Percentiles rank a stretch among this genome's conserved stretches.
These are phyloP conservation scores for Scelioninae gen. 1 DNA, from an alignment of 2,888 invertebrate genomes.

Conservation along the genomic window DNA sequence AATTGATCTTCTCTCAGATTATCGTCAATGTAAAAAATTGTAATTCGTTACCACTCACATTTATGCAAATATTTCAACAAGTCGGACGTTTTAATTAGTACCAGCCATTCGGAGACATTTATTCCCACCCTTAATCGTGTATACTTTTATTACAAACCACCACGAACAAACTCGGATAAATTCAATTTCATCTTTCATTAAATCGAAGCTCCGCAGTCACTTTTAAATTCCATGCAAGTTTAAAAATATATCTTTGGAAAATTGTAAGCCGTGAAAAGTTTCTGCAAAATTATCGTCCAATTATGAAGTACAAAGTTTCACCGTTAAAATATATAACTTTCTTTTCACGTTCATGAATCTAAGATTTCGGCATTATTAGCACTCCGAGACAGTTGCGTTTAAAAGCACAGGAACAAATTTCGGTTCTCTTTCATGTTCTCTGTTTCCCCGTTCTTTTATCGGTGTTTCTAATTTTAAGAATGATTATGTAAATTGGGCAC, in stretches of 20 bases:
- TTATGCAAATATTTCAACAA: constrained; percentile 27
- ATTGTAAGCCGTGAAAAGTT: constrained; percentile 53
- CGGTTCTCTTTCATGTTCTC: too few relatives aligned
- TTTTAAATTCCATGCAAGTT: constrained; percentile 53
- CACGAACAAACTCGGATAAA: constrained; percentile 29
- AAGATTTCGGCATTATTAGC: constrained; percentile 46
- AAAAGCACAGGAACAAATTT: too few relatives aligned
- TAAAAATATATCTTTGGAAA: constrained; percentile 58
- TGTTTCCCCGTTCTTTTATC: too few relatives aligned
- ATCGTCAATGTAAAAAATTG: too few relatives aligned
- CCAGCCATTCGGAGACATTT: background rate
- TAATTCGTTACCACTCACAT: background rate
- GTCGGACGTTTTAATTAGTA: constrained; percentile 28
- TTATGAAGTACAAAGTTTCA: constrained; percentile 47
- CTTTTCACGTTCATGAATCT: constrained; percentile 49
- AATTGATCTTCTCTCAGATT: too few relatives aligned
- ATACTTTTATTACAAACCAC: constrained; percentile 34
- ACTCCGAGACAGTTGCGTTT: constrained; percentile 9
- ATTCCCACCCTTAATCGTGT: constrained; percentile 29
- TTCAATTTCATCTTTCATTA: constrained; percentile 61
- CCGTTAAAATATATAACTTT: constrained; percentile 49
- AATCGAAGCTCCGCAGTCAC: constrained; percentile 35
- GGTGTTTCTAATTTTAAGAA: too few relatives aligned
- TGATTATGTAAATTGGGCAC: background rate
- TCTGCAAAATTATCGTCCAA: constrained; percentile 51